phyloP scores from a whole-genome alignment of 1,140 invertebrate species.

The Drosophila bocqueti region DNA sequence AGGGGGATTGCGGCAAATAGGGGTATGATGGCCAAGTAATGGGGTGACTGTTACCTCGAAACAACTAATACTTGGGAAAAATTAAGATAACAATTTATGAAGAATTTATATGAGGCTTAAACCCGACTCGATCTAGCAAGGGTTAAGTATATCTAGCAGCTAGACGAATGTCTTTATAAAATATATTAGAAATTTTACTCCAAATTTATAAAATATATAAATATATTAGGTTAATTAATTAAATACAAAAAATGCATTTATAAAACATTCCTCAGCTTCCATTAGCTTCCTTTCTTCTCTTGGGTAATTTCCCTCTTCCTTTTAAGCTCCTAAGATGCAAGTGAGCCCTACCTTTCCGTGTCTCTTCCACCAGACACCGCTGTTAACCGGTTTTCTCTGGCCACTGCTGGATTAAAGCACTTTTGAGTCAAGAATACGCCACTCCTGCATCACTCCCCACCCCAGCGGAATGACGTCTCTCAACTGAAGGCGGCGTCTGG shows the following conservation, averaged over 20 bases:
- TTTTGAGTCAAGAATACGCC: conserved; percentile 14
- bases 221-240: no score
- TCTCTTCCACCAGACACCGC: neutral
- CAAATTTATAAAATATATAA: no score
- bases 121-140: no score
- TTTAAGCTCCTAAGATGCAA: neutral
- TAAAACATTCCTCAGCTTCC: no score
- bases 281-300: neutral
- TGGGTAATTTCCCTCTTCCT: neutral
- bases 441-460: conserved; percentile 17
- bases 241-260: neutral
- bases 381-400: conserved; percentile 13
- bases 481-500: conserved; percentile 52
- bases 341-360: neutral
- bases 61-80: neutral
- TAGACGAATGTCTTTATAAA: neutral
- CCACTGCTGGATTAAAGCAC: neutral
- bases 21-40: no score
- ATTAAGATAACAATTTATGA: rapidly evolving
- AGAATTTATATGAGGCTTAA: neutral
- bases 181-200: neutral
- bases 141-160: no score
- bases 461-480: conserved; percentile 32
- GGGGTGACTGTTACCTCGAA: neutral
- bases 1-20: neutral